Conservation (phyloP, 64 coral and sea anemone species). For the Montipora efflorescens region DNA sequence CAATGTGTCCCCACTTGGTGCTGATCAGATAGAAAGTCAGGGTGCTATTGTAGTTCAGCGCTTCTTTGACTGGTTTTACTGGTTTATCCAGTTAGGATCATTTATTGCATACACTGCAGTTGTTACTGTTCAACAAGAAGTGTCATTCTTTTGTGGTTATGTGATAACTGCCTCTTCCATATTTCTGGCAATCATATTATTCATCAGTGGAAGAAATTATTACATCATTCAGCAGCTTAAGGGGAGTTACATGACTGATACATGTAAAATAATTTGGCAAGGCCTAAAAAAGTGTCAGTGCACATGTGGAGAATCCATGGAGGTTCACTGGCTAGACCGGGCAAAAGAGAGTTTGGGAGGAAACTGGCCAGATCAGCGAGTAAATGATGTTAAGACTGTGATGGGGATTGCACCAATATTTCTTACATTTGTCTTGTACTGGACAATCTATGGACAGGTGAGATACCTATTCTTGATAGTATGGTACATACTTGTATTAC, state of each 20-base stretch:
- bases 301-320: background rate
- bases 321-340: constrained; percentile 63
- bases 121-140: constrained; percentile 68
- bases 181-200: constrained; percentile 66
- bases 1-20: constrained; percentile 76
- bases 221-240: constrained; percentile 66
- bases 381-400: constrained; percentile 76
- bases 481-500: background rate
- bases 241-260: constrained; percentile 56
- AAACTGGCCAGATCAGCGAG: constrained; percentile 45
- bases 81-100: constrained; percentile 80
- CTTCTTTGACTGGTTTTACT: constrained; percentile 87
- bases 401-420: constrained; percentile 77
- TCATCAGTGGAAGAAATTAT: constrained; percentile 59
- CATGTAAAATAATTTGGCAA: constrained; percentile 73
- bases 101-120: constrained; percentile 72
- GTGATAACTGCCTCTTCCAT: constrained; percentile 76
- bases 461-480: background rate
- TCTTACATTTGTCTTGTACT: constrained; percentile 64
- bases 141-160: constrained; percentile 82
- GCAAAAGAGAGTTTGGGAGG: constrained; percentile 46
- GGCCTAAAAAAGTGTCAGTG: constrained; percentile 48
- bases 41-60: constrained; percentile 48
- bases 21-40: constrained; percentile 65
- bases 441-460: constrained; percentile 84